Percentiles rank a stretch among this genome's conserved stretches.
These are phyloP conservation scores for Turnix velox DNA, from an alignment of 2,113 vertebrate genomes.

Conservation along the genomic window DNA sequence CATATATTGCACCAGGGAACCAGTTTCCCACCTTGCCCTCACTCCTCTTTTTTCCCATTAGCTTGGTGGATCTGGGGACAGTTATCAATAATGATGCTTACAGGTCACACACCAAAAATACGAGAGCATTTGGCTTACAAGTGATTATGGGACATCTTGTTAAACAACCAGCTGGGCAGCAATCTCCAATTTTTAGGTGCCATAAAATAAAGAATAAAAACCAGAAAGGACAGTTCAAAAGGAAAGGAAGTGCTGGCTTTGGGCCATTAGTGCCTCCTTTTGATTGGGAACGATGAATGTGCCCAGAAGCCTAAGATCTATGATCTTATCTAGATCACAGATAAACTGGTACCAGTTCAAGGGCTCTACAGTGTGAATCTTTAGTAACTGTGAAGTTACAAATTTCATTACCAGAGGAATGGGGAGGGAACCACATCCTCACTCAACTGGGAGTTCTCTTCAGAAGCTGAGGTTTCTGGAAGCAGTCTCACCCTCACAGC, in stretches of 20 bases:
- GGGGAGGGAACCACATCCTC: neutral
- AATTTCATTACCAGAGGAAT: neutral
- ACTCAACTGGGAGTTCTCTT: neutral
- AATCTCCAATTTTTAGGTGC: neutral
- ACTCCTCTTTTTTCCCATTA: neutral
- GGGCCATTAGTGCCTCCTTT: no score
- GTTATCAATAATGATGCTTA: neutral
- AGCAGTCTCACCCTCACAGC: neutral
- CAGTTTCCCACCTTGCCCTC: neutral
- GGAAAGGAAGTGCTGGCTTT: neutral
- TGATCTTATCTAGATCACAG: neutral
- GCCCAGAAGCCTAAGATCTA: neutral
- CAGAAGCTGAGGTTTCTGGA: neutral
- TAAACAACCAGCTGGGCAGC: neutral
- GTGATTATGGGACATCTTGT: fast-evolving
- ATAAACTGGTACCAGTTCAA: neutral
- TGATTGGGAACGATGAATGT: neutral
- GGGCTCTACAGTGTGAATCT: neutral
- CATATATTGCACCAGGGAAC: neutral
- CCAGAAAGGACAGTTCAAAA: neutral
- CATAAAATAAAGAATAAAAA: no score
- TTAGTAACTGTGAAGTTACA: neutral
- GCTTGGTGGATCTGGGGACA: no score
- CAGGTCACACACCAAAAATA: neutral
- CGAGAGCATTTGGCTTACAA: neutral